These are phyloP conservation scores for Gyrodactylus salaris DNA, from an alignment of 1,140 invertebrate genomes.

Conservation along the genomic window DNA sequence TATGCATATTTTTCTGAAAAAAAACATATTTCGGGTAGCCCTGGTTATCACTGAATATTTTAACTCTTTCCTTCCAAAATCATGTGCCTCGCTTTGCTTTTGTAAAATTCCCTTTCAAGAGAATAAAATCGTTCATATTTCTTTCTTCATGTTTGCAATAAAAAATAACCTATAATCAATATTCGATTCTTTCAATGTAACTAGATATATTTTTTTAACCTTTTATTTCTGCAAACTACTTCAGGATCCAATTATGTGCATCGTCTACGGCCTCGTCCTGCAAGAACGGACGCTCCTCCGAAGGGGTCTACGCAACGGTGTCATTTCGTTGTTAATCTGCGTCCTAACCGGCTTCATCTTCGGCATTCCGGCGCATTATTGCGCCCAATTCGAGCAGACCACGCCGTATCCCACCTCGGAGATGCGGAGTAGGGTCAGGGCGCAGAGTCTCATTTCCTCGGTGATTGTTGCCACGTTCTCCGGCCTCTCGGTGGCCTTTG, in stretches of 20 bases:
- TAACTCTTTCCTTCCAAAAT: too few species aligned
- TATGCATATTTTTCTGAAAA: too few species aligned
- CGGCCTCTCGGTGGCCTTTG: not conserved
- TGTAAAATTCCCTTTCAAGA: not conserved
- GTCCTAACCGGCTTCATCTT: not conserved
- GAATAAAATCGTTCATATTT: not conserved
- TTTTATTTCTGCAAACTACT: not conserved
- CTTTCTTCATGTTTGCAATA: not conserved
- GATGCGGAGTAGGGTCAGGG: not conserved
- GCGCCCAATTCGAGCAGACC: not conserved
- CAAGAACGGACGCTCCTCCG: not conserved
- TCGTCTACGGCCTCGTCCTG: not conserved
- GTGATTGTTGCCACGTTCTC: not conserved
- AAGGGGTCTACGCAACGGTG: not conserved
- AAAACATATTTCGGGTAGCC: too few species aligned
- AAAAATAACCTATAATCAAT: too few species aligned
- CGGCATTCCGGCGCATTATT: not conserved
- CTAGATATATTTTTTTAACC: not conserved
- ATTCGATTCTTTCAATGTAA: not conserved
- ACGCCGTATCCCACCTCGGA: not conserved
- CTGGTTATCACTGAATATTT: too few species aligned
- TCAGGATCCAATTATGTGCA: not conserved
- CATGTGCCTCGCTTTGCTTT: too few species aligned
- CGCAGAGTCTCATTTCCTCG: not conserved
- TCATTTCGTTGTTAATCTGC: not conserved